Conservation (phyloP, 2,797 vertebrate species). For the Peromyscus attwateri region DNA sequence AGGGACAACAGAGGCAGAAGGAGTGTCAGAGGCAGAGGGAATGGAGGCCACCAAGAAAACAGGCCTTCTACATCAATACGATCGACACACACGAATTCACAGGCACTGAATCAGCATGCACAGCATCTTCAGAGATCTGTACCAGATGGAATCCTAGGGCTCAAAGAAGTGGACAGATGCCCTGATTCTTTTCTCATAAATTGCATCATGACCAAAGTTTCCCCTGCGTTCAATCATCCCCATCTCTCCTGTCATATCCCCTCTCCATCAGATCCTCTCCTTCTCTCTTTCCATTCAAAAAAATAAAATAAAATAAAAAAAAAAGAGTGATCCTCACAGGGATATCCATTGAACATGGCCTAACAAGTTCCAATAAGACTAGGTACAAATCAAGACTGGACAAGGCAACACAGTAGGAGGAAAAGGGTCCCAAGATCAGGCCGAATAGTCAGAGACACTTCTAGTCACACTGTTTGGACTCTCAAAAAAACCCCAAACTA, state of each 20-base stretch:
- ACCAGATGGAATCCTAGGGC: neutral
- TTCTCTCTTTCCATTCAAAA: neutral
- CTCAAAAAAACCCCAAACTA: neutral
- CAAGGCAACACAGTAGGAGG: too few relatives aligned
- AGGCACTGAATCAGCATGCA: rapidly evolving
- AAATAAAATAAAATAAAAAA: neutral
- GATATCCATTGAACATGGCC: neutral
- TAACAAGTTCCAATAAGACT: neutral
- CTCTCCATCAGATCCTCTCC: neutral
- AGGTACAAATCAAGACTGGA: too few relatives aligned
- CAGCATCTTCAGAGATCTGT: neutral
- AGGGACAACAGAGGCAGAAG: neutral
- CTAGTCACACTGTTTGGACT: neutral
- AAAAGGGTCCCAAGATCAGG: too few relatives aligned
- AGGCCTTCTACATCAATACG: too few relatives aligned
- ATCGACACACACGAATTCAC: neutral
- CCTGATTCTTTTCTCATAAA: neutral
- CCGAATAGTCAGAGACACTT: too few relatives aligned
- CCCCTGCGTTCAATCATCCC: neutral
- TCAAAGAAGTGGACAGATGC: too few relatives aligned
- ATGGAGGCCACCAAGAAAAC: neutral
- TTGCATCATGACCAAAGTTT: neutral
- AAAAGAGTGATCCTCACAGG: neutral
- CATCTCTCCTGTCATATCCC: neutral
- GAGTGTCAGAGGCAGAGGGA: neutral